phyloP scores from a whole-genome alignment of 2,888 invertebrate genomes.

The Philonicus albiceps region DNA sequence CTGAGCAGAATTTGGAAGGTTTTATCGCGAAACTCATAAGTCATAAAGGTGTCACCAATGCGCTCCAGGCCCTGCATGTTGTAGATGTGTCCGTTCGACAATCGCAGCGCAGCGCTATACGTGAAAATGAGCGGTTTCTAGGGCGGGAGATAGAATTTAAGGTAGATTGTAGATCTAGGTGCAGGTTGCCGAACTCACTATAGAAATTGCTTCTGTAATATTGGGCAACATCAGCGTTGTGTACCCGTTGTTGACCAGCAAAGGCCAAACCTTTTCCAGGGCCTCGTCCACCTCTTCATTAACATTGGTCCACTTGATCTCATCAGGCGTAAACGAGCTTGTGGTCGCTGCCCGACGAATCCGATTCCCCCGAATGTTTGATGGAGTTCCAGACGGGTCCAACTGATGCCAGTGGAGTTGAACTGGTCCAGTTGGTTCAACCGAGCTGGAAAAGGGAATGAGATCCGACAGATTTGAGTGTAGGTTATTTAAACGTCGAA shows the following conservation, averaged over 20 bases:
- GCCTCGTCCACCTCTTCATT: slow-evolving; percentile 61
- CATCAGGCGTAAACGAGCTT: slow-evolving; percentile 51
- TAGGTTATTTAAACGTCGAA: not conserved
- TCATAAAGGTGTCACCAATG: slow-evolving; percentile 59
- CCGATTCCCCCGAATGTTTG: not conserved
- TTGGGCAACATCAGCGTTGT: slow-evolving; percentile 58
- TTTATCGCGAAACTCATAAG: slow-evolving; percentile 56
- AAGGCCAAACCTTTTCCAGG: slow-evolving; percentile 57
- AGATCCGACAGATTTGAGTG: not conserved
- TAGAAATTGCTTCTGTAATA: slow-evolving; percentile 58
- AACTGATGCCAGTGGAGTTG: not conserved
- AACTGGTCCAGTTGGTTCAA: not conserved
- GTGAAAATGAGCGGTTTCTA: slow-evolving; percentile 59
- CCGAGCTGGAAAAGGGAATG: not conserved
- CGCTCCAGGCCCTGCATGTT: slow-evolving; percentile 58
- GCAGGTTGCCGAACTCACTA: slow-evolving; percentile 54
- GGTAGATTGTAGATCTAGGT: not conserved
- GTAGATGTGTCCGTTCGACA: slow-evolving; percentile 59
- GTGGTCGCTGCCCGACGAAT: not conserved
- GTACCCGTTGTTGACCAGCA: slow-evolving; percentile 56
- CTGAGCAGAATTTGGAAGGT: slow-evolving; percentile 58
- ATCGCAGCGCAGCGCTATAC: slow-evolving; percentile 57
- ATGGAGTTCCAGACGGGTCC: not conserved
- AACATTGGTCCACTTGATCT: slow-evolving; percentile 59
- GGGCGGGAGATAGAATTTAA: not conserved